Evolutionary conservation across 1,140 invertebrate genomes (phyloP), one percentile per base, ranked within the genome.

Genomic region (Adelges cooleyi): DNA sequence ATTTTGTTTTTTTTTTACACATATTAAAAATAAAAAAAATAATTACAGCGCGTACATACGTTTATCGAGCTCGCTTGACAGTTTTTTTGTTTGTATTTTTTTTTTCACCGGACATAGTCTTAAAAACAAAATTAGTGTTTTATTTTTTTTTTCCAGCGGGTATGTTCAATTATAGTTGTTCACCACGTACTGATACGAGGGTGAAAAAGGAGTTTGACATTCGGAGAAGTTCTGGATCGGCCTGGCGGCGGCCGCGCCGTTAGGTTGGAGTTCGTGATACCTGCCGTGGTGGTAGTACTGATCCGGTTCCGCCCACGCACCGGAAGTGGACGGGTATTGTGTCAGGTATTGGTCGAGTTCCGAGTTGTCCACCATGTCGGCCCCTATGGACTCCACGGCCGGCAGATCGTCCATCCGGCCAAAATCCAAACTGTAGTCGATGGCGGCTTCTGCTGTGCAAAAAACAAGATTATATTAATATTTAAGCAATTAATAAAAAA

Each of bases 271-370:
- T 29, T 62, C 56, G 6, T 62, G 42, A 27, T 62, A 48, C 17
- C 42, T 29, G 15, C 23, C 15, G 3, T 46, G n/a, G 18, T 62
- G 27, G 22, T 62, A 46, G 20, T 46, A 62, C 1, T 29, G 42
- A 18, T 62, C 42, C 2, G 8, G 29, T 5, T 33, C n/a, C 3
- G 25, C 40, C 3, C 13, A 5, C 11, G 17, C 42, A 9, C 8
- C 4, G 25, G 9, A 13, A 6, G 27, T 33, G 42, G 42, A 62
- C 1, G 56, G 56, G 4, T 62, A 48, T 20, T 48, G 42, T 20
- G 23, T 18, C n/a, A 65, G 51, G 29, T 68, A 67, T 65, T 67
- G 66, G n/a, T 68, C 68, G 29, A 68, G 22, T 40, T 68, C 68
- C 22, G 65, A 51, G 22, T 53, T 66, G 33, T 68, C 67, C 8